Conservation (phyloP, 2,113 vertebrate species). For the Casuarius casuarius region DNA sequence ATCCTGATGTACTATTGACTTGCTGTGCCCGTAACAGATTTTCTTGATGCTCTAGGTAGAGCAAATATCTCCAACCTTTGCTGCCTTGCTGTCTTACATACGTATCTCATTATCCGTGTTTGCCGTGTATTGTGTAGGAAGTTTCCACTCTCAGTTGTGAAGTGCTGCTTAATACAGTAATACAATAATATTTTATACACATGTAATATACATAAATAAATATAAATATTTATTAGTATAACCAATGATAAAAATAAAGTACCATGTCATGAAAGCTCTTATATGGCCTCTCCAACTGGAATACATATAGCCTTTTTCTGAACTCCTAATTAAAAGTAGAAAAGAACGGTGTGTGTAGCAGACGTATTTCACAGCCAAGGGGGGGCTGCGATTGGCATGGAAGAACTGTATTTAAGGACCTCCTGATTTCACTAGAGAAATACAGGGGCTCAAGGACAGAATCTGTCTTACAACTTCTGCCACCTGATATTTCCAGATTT, state of each 20-base stretch:
- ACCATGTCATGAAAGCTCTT: neutral
- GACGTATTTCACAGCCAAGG: neutral
- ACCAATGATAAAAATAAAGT: too few species aligned
- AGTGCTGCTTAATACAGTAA: neutral
- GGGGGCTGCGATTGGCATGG: neutral
- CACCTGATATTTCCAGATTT: neutral
- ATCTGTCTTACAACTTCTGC: neutral
- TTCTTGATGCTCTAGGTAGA: neutral
- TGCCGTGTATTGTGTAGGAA: neutral
- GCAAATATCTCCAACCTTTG: neutral
- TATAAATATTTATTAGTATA: neutral
- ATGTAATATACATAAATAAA: neutral
- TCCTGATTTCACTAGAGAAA: neutral
- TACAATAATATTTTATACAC: neutral
- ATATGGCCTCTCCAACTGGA: neutral
- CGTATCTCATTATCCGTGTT: neutral
- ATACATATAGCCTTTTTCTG: neutral
- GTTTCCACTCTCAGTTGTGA: neutral
- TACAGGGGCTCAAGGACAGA: neutral
- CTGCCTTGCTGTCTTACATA: neutral
- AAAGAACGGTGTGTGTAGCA: neutral
- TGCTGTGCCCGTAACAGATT: neutral
- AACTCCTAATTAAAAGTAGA: neutral
- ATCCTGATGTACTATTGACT: neutral
- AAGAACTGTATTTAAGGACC: neutral